Base-by-base conservation (phyloP, 2,888 invertebrate species). In the Drosophila mayaguana region DNA sequence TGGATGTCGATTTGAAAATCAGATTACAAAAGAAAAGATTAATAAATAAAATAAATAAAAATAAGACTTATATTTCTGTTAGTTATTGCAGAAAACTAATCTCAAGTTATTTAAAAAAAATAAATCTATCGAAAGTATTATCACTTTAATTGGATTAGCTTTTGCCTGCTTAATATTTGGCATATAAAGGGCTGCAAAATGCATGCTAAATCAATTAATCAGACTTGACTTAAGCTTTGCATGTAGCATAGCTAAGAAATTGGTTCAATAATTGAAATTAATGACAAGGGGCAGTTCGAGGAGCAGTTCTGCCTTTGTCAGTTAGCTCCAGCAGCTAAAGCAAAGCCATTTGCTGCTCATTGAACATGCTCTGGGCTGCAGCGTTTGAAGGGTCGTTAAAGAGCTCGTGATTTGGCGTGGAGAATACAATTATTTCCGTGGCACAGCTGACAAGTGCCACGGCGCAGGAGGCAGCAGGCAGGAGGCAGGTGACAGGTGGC, bases 361-460 rank as follows among this genome's bases (percentile, higher is more conserved):
- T 50, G 32, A 34, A 48, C 14, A 8, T n/a, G 63, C 28, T 9
- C 25, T 28, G 38, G 8, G 38, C 18, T 48, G 48, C 63, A 48
- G 18, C 40, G 25, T 63, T 48, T 54, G 25, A 46, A 20, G 18
- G 34, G 50, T 7, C 18, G 51, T 42, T 65, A 57, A 65, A 54
- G 45, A 53, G 59, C 53, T 16, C 18, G 18, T 55, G 50, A 51
- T 57, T 66, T 59, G 55, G 55, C 71, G 42, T 54, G 40, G 42
- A 22, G 65, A 72, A 72, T 38, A 61, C 78, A 72, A 80, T 74
- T 81, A 81, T 78, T 74, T 63, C 43, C 62, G 55, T 66, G 40
- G n/a, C 53, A 38, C 20, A 40, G 36, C 53, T 67, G 60, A 48
- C 28, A 28, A 28, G 22, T 6, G 38, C 25, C 38, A 22, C 16